Evolutionary conservation across 2,113 vertebrate genomes (phyloP), one percentile per base, ranked within the genome.

Genomic region (Psammodynastes pulverulentus): DNA sequence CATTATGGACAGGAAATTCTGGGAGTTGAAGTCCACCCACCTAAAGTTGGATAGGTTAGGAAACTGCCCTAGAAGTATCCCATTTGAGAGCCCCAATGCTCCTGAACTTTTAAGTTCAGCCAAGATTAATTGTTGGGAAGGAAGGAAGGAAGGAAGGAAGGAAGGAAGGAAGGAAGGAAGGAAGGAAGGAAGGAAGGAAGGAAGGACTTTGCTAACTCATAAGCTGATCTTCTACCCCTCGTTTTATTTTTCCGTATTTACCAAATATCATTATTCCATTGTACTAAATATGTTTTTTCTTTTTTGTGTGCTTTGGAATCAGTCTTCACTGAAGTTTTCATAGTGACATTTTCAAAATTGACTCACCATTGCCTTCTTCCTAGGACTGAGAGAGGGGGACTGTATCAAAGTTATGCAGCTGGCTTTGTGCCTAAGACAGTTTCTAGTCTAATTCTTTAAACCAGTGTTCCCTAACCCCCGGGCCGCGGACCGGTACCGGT

Each of bases 261-360:
- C 52, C 39, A 90, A 92, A 29, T 12, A 13, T 93, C 43, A 45
- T 9, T 93, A 10, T 91, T 90, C 92, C n/a, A 91, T 89, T 45
- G 29, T 15, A 45, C 48, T 84, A 84, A 89, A 21, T 48, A 49
- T 67, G 62, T 24, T 92, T 91, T 91, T 89, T 43, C 86, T 79
- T 79, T 67, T 79, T 39, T 43, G 17, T 79, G 72, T 79, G 34
- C 34, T 39, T 39, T 79, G 43, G 17, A 79, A 34, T 79, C 72
- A 79, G 17, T 79, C 34, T 79, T 43, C 15, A 79, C 7, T 72
- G n/a, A 17, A 72, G 5, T 72, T 72, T 72, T 72, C n/a, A 17
- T 72, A 17, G n/a, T 17, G 13, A 34, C n/a, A 72, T 72, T 72
- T 67, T 72, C n/a, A 72, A 34, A 72, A 72, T 13, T 72, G 5